These are phyloP conservation scores for Proteles cristata DNA, from an alignment of 2,113 vertebrate species.

Conservation along the genomic window DNA sequence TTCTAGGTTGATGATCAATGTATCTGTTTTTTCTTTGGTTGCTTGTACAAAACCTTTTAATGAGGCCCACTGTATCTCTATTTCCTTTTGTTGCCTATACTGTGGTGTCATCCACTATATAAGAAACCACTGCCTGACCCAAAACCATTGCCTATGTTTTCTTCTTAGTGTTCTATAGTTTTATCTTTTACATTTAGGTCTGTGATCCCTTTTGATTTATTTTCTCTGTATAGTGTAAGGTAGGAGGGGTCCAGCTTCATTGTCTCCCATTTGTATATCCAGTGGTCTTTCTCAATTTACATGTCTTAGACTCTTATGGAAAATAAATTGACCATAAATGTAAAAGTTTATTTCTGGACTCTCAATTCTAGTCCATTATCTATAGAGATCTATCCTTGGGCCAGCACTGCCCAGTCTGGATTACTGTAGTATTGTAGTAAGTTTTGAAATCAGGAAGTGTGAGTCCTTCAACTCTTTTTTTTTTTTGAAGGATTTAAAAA, in stretches of 20 bases:
- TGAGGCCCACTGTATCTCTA: not conserved
- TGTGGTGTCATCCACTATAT: not conserved
- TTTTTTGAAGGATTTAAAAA: not conserved
- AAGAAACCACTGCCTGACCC: not conserved
- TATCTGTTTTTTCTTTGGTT: not conserved
- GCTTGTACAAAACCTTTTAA: not conserved
- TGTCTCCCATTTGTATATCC: not conserved
- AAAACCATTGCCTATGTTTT: not conserved
- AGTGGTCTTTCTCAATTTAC: not conserved
- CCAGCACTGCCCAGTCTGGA: not conserved
- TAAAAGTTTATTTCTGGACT: conserved; percentile 18
- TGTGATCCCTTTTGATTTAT: not conserved
- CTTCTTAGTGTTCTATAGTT: not conserved
- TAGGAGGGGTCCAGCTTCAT: not conserved
- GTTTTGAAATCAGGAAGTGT: not conserved
- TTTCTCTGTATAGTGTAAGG: not conserved
- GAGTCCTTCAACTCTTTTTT: not conserved
- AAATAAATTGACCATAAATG: not conserved
- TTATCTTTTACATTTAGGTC: not conserved
- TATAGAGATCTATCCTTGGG: not conserved
- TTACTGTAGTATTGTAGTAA: not conserved
- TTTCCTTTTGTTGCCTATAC: conserved; percentile 7
- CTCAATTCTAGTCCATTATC: not conserved
- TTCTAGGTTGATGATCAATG: not conserved
- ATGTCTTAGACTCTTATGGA: not conserved